Conservation (phyloP, 2,797 vertebrate genomes). For the Lepus townsendii region DNA sequence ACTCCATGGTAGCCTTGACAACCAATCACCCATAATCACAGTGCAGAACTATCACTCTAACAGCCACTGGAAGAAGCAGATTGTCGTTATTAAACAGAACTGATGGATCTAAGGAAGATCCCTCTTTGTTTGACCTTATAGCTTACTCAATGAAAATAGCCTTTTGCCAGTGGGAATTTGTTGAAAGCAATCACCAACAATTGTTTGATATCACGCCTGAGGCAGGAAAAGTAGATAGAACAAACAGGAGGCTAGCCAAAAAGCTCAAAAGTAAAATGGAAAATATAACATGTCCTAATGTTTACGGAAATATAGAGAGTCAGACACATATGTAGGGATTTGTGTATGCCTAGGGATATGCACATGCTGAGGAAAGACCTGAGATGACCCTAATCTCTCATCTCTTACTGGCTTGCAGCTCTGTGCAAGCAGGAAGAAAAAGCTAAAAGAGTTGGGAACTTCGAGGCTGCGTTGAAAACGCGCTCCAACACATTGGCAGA, state of each 20-base stretch:
- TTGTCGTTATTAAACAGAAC: not conserved
- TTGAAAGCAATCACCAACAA: constrained; percentile 25
- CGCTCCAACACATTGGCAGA: not conserved
- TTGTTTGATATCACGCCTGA: constrained; percentile 33
- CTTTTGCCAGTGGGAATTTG: constrained; percentile 10
- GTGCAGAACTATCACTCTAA: not conserved
- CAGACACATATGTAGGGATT: not conserved
- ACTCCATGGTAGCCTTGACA: constrained; percentile 1
- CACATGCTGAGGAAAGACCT: not conserved
- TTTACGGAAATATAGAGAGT: not conserved
- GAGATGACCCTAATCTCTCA: not conserved
- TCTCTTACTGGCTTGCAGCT: not conserved
- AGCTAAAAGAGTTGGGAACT: not conserved
- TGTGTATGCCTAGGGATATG: not conserved
- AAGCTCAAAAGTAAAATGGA: not conserved
- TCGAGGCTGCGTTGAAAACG: too few species aligned
- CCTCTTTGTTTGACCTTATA: not conserved
- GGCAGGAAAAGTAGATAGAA: constrained; percentile 17
- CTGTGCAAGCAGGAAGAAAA: not conserved
- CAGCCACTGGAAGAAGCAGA: not conserved
- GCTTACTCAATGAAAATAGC: constrained; percentile 25
- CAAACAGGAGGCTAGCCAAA: not conserved
- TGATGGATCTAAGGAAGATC: not conserved
- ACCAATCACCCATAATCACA: not conserved
- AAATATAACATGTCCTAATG: not conserved